phyloP scores from a whole-genome alignment of 2,113 vertebrate genomes.

The Pterocles orientalis region DNA sequence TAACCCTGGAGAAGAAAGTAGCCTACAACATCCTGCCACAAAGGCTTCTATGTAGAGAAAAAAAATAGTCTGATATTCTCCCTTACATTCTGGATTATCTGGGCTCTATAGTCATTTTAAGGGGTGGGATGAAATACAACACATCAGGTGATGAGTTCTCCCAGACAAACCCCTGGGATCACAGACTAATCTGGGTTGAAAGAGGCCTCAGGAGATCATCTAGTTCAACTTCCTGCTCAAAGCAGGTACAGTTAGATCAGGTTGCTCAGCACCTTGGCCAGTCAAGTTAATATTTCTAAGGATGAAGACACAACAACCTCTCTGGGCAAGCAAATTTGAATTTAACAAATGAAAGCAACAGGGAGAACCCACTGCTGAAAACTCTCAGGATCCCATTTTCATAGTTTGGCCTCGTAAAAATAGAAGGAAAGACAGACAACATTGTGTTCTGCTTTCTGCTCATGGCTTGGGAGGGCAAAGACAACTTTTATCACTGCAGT shows the following conservation, averaged over 20 bases:
- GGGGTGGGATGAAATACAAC: not conserved
- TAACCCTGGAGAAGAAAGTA: not conserved
- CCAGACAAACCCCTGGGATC: not conserved
- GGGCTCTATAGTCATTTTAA: not conserved
- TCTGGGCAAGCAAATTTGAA: not conserved
- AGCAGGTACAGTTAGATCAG: not conserved
- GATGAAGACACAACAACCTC: not conserved
- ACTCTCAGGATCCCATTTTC: not conserved
- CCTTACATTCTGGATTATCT: not conserved
- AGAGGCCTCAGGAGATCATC: not conserved
- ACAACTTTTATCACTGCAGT: not conserved
- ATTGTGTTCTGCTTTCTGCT: not conserved
- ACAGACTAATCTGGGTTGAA: not conserved
- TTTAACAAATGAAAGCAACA: not conserved
- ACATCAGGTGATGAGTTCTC: not conserved
- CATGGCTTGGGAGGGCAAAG: not conserved
- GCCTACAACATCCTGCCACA: not conserved
- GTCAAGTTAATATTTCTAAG: not conserved
- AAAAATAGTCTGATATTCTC: not conserved
- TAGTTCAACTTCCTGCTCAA: not conserved
- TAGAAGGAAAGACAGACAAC: not conserved
- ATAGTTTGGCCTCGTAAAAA: not conserved
- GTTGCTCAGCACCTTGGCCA: not conserved
- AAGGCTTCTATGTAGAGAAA: not conserved
- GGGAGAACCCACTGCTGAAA: not conserved